These are phyloP conservation scores for Idaea straminata DNA, from an alignment of 2,888 invertebrate species.

Conservation along the genomic window DNA sequence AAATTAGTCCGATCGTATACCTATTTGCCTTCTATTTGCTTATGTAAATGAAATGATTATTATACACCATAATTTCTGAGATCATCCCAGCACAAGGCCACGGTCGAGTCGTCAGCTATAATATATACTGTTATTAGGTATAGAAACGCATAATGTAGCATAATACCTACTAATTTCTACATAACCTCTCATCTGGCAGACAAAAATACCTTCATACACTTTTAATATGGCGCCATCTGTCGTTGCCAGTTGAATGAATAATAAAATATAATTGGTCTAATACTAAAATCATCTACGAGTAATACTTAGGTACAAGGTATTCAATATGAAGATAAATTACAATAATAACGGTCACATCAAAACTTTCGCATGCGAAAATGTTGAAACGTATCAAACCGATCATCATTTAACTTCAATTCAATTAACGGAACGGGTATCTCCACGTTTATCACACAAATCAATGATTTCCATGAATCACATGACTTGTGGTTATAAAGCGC, in stretches of 20 bases:
- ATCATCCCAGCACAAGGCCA: conserved; percentile 21
- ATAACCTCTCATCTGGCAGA: too few relatives aligned
- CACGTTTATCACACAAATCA: conserved; percentile 43
- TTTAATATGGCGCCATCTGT: too few relatives aligned
- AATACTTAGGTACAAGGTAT: conserved; percentile 19
- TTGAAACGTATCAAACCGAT: conserved; percentile 25
- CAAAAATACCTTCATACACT: too few relatives aligned
- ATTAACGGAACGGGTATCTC: conserved; percentile 45
- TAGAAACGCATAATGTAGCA: neutral
- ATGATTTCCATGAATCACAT: conserved; percentile 32
- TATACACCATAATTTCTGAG: conserved; percentile 30
- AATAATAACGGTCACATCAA: conserved; percentile 29
- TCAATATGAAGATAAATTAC: conserved; percentile 27
- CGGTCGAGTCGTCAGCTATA: conserved; percentile 8
- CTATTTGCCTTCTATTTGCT: conserved; percentile 21
- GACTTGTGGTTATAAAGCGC: conserved; percentile 28
- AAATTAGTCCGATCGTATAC: conserved; percentile 1
- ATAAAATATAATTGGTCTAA: too few relatives aligned
- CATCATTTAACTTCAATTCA: conserved; percentile 55
- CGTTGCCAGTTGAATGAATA: too few relatives aligned
- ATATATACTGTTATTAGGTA: conserved; percentile 13
- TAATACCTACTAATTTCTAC: too few relatives aligned
- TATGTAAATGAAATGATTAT: conserved; percentile 31
- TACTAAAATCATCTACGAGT: too few relatives aligned
- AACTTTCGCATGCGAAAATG: conserved; percentile 34